These are phyloP conservation scores for Lepilemur ruficaudatus DNA, from an alignment of 2,797 vertebrate species.

Conservation along the genomic window DNA sequence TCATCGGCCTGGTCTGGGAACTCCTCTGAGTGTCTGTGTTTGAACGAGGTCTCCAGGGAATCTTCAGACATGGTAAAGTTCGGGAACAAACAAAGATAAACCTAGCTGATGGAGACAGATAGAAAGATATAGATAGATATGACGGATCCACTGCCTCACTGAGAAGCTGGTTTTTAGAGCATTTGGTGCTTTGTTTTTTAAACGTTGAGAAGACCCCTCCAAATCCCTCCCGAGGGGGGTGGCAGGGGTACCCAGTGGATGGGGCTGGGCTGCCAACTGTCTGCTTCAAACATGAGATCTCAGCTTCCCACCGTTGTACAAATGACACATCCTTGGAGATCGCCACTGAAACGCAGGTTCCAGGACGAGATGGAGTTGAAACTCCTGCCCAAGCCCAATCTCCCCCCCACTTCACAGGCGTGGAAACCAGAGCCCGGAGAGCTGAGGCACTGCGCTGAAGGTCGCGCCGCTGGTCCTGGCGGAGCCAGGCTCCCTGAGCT, in stretches of 20 bases:
- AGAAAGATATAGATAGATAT: background rate
- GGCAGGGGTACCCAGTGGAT: rapidly evolving
- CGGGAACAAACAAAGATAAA: background rate
- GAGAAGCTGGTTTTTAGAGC: background rate
- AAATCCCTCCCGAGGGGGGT: rapidly evolving
- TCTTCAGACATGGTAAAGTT: background rate
- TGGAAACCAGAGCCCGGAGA: background rate
- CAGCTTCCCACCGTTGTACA: background rate
- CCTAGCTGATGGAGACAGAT: background rate
- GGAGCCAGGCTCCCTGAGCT: background rate
- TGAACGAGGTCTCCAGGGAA: too few relatives aligned
- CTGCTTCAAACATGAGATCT: background rate
- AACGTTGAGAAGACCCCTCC: background rate
- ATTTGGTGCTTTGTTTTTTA: rapidly evolving
- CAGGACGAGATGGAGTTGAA: background rate
- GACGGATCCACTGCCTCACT: too few relatives aligned
- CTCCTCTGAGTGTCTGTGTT: background rate
- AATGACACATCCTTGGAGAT: too few relatives aligned
- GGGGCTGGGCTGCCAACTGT: rapidly evolving
- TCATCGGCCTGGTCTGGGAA: rapidly evolving
- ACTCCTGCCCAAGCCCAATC: background rate
- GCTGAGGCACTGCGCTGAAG: background rate
- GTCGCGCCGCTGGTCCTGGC: background rate
- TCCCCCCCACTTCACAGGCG: background rate
- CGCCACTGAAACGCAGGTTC: background rate